Conservation (phyloP, 2,888 invertebrate species). For the Timema podura region DNA sequence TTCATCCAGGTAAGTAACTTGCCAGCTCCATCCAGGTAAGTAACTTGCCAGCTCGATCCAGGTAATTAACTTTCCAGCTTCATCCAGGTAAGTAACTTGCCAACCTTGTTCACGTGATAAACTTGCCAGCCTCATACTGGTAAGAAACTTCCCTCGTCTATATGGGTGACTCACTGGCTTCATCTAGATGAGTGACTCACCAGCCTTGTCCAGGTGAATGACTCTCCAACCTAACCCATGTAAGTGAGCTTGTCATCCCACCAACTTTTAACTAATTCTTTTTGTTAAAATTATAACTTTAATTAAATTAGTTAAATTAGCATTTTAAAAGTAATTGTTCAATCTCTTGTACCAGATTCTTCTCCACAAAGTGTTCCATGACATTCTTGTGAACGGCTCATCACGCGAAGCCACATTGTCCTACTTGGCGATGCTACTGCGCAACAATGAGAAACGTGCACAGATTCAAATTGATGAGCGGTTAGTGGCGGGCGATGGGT, state of each 20-base stretch:
- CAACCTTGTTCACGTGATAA: not conserved
- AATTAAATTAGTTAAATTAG: not conserved
- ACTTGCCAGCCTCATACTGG: too few species aligned
- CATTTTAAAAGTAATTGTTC: not conserved
- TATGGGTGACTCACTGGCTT: too few species aligned
- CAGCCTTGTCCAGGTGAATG: too few species aligned
- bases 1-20: not conserved
- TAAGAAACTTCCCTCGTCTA: too few species aligned
- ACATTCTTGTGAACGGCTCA: constrained; percentile 73
- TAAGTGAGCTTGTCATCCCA: too few species aligned
- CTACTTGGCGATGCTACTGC: constrained; percentile 73
- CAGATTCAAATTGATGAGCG: constrained; percentile 89
- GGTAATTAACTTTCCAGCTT: not conserved
- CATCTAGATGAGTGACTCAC: too few species aligned
- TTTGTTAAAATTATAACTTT: constrained; percentile 1
- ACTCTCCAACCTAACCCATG: too few species aligned
- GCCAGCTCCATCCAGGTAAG: too few species aligned
- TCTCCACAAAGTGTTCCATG: constrained; percentile 78
- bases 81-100: not conserved
- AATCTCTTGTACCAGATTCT: constrained; percentile 49
- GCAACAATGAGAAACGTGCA: constrained; percentile 78
- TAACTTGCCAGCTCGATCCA: not conserved
- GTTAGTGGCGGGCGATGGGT: constrained; percentile 86
- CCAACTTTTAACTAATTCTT: not conserved
- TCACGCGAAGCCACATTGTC: constrained; percentile 75